Evolutionary conservation across 2,888 invertebrate species (phyloP).

Genomic region (Coenonympha arcania): DNA sequence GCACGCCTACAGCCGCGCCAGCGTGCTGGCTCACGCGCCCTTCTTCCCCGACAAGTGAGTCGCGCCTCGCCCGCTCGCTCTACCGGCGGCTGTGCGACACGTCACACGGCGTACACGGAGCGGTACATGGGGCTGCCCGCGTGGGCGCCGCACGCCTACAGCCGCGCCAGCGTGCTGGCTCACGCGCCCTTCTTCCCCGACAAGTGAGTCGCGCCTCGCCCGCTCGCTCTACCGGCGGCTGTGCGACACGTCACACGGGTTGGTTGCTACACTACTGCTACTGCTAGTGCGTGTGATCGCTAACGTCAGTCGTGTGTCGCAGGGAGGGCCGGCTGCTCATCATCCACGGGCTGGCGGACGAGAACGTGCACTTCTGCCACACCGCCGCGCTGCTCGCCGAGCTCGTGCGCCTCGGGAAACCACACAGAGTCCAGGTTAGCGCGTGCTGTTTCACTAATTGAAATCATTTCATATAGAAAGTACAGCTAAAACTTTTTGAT

Average conservation of each 20-base stretch:
- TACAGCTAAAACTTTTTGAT: too few species aligned
- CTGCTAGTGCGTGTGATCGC: background rate
- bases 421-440: constrained; percentile 80
- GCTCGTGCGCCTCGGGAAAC: constrained; percentile 94
- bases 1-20: too few species aligned
- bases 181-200: constrained; percentile 91
- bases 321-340: constrained; percentile 92
- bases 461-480: too few species aligned
- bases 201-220: too few species aligned
- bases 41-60: too few species aligned
- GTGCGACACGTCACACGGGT: constrained; percentile 34
- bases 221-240: too few species aligned
- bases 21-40: too few species aligned
- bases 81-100: constrained; percentile 99
- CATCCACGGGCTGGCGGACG: constrained; percentile 97
- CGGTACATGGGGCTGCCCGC: constrained; percentile 85
- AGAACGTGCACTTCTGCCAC: constrained; percentile 99
- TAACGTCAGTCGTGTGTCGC: constrained; percentile 12
- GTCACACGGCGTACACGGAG: constrained; percentile 98
- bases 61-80: constrained; percentile 96
- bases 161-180: constrained; percentile 88
- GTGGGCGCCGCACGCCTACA: constrained; percentile 81
- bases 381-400: constrained; percentile 92
- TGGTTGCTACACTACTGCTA: background rate
- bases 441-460: too few species aligned